phyloP scores from a whole-genome alignment of 2,113 vertebrate species.

The Peromyscus polionotus region DNA sequence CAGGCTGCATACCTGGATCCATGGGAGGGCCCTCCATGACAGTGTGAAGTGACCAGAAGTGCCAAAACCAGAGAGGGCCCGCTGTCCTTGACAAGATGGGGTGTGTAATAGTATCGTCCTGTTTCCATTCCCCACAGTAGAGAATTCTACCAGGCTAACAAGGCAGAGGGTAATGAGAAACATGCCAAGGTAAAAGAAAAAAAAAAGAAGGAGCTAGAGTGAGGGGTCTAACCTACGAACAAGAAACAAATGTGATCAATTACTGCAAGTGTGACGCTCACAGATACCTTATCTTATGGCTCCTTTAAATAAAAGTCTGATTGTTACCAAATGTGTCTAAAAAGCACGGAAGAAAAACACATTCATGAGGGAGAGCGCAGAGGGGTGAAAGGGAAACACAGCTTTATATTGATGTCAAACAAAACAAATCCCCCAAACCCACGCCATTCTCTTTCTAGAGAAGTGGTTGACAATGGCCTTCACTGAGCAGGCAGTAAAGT shows the following conservation, averaged over 20 bases:
- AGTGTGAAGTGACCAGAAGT: constrained; percentile 49
- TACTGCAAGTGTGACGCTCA: constrained; percentile 92
- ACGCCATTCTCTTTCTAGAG: constrained; percentile 87
- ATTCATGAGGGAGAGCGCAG: constrained; percentile 76
- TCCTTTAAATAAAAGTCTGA: constrained; percentile 96
- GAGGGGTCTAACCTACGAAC: constrained; percentile 90
- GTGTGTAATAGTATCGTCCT: constrained; percentile 88
- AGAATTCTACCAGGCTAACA: constrained; percentile 88
- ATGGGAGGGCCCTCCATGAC: constrained; percentile 64
- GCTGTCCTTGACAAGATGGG: constrained; percentile 84
- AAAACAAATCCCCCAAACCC: constrained; percentile 79
- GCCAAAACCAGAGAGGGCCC: constrained; percentile 75
- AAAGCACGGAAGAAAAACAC: constrained; percentile 86
- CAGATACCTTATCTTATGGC: constrained; percentile 97
- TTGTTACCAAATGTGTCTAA: constrained; percentile 96
- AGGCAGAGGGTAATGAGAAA: constrained; percentile 91
- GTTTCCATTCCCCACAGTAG: constrained; percentile 89
- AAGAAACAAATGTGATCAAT: constrained; percentile 98
- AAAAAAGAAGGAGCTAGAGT: constrained; percentile 87
- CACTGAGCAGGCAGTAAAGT: constrained; percentile 59
- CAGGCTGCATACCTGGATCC: constrained; percentile 44
- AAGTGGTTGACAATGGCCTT: constrained; percentile 87
- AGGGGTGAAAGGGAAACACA: constrained; percentile 20
- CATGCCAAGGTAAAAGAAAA: constrained; percentile 87
- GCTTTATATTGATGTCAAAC: constrained; percentile 90